Percentiles rank a stretch among this genome's conserved stretches.
Evolutionary conservation across 2,113 vertebrate species (phyloP).

Genomic region (Xyrauchen texanus): DNA sequence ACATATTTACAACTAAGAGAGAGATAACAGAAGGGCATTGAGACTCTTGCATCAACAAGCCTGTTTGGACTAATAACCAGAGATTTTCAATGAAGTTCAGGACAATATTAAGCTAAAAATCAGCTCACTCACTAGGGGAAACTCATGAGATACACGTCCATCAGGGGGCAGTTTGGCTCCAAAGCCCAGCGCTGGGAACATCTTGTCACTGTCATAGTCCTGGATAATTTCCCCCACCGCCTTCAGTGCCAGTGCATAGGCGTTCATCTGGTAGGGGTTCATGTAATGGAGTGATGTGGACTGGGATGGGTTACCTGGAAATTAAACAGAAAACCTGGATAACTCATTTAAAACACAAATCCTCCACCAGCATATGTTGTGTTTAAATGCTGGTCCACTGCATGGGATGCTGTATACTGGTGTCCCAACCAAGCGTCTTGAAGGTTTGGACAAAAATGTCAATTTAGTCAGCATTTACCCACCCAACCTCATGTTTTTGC

Average conservation of each 20-base stretch:
- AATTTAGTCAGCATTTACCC: no score
- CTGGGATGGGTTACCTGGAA: conserved; percentile 85
- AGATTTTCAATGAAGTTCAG: neutral
- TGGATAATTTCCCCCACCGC: conserved; percentile 94
- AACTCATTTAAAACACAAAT: neutral
- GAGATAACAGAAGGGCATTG: conserved; percentile 12
- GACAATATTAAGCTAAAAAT: neutral
- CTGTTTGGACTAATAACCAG: neutral
- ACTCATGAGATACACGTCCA: conserved; percentile 89
- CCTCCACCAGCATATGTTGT: no score
- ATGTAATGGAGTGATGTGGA: conserved; percentile 94
- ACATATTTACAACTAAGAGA: neutral
- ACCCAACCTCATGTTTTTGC: no score
- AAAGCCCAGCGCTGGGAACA: conserved; percentile 91
- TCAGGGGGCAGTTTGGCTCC: conserved; percentile 92
- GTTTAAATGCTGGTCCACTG: no score
- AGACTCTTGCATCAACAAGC: conserved; percentile 35
- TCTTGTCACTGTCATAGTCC: conserved; percentile 94
- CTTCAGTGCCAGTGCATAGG: conserved; percentile 89
- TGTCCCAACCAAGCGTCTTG: no score
- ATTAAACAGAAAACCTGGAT: conserved; percentile 8
- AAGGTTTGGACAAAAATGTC: no score
- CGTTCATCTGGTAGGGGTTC: conserved; percentile 95
- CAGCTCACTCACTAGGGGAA: conserved; percentile 68
- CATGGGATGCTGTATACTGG: no score